These are phyloP conservation scores for Pipistrellus pipistrellus DNA, from an alignment of 2,797 vertebrate genomes.

Conservation along the genomic window DNA sequence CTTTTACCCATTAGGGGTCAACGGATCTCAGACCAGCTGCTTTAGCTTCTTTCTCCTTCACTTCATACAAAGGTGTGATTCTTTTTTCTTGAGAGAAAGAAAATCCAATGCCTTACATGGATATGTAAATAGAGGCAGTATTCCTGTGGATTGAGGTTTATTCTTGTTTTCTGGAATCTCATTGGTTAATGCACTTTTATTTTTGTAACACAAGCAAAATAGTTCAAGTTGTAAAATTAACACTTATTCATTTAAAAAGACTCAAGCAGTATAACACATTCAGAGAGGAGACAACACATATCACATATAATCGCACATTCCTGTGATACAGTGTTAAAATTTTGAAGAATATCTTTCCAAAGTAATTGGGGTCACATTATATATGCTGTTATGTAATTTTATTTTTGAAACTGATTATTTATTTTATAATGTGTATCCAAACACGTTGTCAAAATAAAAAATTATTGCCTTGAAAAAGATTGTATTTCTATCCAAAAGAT, in stretches of 20 bases:
- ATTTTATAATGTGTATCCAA: not conserved
- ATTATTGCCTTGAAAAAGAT: not conserved
- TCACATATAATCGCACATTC: not conserved
- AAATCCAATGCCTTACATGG: slow-evolving; percentile 8
- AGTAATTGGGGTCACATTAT: slow-evolving; percentile 41
- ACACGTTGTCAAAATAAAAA: slow-evolving; percentile 23
- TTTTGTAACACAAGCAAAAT: slow-evolving; percentile 57
- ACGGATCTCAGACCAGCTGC: not conserved
- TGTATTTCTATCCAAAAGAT: not conserved
- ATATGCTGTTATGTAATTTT: not conserved
- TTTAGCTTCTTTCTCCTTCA: not conserved
- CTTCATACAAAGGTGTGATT: not conserved
- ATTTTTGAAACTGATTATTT: slow-evolving; percentile 48
- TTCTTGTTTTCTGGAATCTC: slow-evolving; percentile 34
- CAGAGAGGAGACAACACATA: not conserved
- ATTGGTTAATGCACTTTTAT: slow-evolving; percentile 2
- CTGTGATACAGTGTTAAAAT: slow-evolving; percentile 21
- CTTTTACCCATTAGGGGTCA: not conserved
- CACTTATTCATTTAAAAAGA: slow-evolving; percentile 32
- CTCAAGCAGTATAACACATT: slow-evolving; percentile 17
- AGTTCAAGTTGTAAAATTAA: slow-evolving; percentile 56
- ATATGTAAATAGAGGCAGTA: not conserved
- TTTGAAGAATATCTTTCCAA: slow-evolving; percentile 15
- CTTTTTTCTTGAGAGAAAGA: slow-evolving; percentile 16
- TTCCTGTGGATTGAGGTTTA: not conserved